phyloP scores from a whole-genome alignment of 2,113 vertebrate species.

The Oreochromis spilurus region DNA sequence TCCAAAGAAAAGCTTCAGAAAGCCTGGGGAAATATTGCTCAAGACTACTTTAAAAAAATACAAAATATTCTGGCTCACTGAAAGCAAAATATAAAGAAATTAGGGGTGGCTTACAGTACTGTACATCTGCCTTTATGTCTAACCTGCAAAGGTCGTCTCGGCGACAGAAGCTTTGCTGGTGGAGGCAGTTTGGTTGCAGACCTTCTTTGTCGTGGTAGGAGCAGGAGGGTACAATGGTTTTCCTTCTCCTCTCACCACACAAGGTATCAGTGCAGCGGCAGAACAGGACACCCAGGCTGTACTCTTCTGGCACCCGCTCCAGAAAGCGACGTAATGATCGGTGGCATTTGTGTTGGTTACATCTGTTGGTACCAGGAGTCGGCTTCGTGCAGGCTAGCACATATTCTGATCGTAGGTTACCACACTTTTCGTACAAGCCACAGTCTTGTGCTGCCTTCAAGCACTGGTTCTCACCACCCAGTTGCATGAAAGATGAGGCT shows the following conservation, averaged over 20 bases:
- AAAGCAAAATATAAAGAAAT: neutral
- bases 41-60: neutral
- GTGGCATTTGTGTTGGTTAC: conserved; percentile 84
- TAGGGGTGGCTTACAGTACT: neutral
- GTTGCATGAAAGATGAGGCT: conserved; percentile 60
- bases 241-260: conserved; percentile 87
- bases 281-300: conserved; percentile 85
- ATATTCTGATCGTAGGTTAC: conserved; percentile 83
- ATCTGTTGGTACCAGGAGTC: conserved; percentile 55
- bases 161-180: conserved; percentile 80
- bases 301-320: conserved; percentile 83
- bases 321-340: conserved; percentile 83
- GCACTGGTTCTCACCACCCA: conserved; percentile 82
- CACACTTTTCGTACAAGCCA: conserved; percentile 84
- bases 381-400: conserved; percentile 82
- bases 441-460: conserved; percentile 86
- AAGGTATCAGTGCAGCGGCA: conserved; percentile 84
- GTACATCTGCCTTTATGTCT: neutral
- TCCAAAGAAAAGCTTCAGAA: neutral
- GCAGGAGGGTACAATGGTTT: conserved; percentile 92
- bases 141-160: conserved; percentile 88
- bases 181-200: conserved; percentile 82
- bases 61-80: neutral
- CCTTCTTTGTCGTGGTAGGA: conserved; percentile 78
- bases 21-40: neutral